Conservation (phyloP, 2,113 vertebrate species). For the Sapayoa aenigma region DNA sequence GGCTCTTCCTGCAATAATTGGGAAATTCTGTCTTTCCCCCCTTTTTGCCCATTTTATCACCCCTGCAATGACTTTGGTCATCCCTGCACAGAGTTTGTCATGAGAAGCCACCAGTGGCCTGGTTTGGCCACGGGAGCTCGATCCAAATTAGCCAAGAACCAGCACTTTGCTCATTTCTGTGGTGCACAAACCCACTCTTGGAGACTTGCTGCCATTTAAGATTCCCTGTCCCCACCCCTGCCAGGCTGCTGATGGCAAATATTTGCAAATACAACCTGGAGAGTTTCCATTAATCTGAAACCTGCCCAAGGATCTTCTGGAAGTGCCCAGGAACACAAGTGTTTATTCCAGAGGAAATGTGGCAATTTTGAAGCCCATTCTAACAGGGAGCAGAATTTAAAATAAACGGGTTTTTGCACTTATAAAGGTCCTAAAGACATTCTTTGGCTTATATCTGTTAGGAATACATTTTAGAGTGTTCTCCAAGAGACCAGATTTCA, state of each 20-base stretch:
- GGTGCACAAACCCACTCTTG: background rate
- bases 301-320: background rate
- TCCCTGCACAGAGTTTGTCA: too few relatives aligned
- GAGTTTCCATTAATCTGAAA: background rate
- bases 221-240: background rate
- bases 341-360: background rate
- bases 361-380: background rate
- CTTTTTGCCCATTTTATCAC: background rate
- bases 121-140: background rate
- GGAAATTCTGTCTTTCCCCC: background rate
- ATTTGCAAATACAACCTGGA: slow-evolving; percentile 25
- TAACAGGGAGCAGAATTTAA: background rate
- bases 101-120: background rate
- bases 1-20: background rate
- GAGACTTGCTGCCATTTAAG: background rate
- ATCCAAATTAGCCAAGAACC: background rate
- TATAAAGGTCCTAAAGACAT: background rate
- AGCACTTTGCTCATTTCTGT: background rate
- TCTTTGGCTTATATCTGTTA: background rate
- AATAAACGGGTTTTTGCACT: background rate
- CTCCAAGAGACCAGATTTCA: background rate
- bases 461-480: background rate
- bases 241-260: background rate
- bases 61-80: background rate
- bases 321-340: background rate